phyloP scores from a whole-genome alignment of 2,888 invertebrate species.

The Allacma fusca region DNA sequence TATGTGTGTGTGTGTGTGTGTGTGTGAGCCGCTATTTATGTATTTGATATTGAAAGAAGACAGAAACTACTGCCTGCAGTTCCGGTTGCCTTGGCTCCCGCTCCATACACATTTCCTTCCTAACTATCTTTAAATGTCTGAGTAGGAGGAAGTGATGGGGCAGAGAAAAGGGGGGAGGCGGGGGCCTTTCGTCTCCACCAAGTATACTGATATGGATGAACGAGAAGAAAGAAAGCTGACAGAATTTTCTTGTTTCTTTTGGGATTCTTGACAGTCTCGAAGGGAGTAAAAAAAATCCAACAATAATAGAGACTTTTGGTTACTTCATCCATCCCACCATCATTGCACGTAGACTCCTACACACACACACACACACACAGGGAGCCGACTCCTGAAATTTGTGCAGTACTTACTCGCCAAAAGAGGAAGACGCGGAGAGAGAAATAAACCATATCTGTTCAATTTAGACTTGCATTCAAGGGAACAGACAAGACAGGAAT shows the following conservation, averaged over 20 bases:
- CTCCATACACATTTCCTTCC: too few species aligned
- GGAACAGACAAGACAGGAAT: slow-evolving; percentile 3
- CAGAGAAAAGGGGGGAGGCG: too few species aligned
- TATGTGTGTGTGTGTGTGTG: too few species aligned
- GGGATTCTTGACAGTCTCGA: neutral
- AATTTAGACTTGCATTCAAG: slow-evolving; percentile 16
- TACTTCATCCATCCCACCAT: neutral
- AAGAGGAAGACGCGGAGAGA: neutral
- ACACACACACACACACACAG: too few species aligned
- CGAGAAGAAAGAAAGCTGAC: neutral
- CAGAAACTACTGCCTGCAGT: too few species aligned
- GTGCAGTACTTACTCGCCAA: neutral
- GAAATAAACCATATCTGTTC: slow-evolving; percentile 8
- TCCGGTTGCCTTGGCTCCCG: too few species aligned
- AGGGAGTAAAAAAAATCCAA: neutral
- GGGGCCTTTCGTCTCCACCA: too few species aligned
- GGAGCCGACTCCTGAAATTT: too few species aligned
- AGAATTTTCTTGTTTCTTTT: slow-evolving; percentile 8
- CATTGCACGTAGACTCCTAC: neutral
- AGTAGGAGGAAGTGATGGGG: too few species aligned
- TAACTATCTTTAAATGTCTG: too few species aligned
- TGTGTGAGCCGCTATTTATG: too few species aligned
- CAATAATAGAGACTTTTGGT: neutral
- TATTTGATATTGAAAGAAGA: too few species aligned
- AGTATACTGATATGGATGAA: neutral